Base-by-base conservation (phyloP, 2,888 invertebrate species). In the Autographa pulchrina region DNA sequence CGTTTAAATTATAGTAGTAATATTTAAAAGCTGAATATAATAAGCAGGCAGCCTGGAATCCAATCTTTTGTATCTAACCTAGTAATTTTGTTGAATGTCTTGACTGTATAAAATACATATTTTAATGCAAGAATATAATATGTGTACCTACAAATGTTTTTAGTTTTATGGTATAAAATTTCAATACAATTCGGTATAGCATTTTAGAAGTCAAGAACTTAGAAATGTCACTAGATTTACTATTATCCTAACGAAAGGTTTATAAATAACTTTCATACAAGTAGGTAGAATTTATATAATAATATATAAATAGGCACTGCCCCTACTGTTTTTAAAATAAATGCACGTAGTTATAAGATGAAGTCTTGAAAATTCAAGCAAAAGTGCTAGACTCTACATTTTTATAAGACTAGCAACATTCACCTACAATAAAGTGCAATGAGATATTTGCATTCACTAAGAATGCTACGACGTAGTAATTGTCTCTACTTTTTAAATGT, bases 1-100 rank as follows among this genome's bases (percentile, higher is more conserved):
- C 65, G 73, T 61, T 80, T 75, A 83, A 83, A 74, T 80, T 81
- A 83, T 76, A 77, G 68, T 73, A 68, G 74, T 72, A 77, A 68
- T 74, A 69, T 71, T 72, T 56, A 58, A 63, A 65, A 74, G 76
- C 65, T 62, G 32, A 31, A 61, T 62, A 31, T 79, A 63, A 70
- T 68, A 59, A 25, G 35, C 69, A 69, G 67, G 74, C 62, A 62
- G 32, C 66, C 58, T 65, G 70, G 38, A 70, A 74, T 72, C 0
- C 64, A 65, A 66, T 63, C 52, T 67, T 67, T 66, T 62, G 25
- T 32, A 69, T 31, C 58, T 68, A 59, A 52, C 76, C 38, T 60
- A 65, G 61, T 52, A 67, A 70, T 76, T 72, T 20, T 66, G 38
- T 65, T 75, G 65, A 75, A 32, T 38, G 31, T 70, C 41, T 41